Evolutionary conservation across 2,888 invertebrate genomes (phyloP).

Genomic region (Podotricha telesiphe): DNA sequence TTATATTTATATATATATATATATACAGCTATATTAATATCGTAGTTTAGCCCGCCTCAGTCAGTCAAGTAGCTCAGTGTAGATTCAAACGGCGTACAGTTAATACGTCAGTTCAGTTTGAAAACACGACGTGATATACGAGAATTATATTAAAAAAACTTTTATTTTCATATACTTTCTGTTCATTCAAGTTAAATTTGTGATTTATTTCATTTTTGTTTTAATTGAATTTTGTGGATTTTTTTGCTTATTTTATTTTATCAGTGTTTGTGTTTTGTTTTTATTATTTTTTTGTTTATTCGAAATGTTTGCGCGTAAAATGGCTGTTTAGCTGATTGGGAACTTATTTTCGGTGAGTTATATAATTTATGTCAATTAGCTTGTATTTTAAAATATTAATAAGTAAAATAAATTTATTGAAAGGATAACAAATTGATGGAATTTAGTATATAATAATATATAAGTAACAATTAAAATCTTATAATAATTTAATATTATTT

Average conservation of each 20-base stretch:
- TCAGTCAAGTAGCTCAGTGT: conserved; percentile 20
- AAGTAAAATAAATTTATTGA: not conserved
- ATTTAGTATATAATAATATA: no score
- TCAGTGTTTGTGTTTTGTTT: conserved; percentile 5
- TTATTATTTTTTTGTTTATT: not conserved
- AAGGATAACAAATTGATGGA: no score
- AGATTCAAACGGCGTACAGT: conserved; percentile 24
- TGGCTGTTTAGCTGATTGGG: conserved; percentile 2
- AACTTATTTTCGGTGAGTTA: conserved; percentile 14
- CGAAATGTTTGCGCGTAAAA: not conserved
- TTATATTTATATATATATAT: conserved; percentile 2
- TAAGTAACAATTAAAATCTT: no score
- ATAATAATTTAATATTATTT: no score
- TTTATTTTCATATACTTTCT: not conserved
- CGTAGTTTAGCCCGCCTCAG: not conserved
- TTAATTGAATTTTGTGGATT: conserved; percentile 12
- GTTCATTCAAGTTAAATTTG: not conserved
- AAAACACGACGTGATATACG: conserved; percentile 23
- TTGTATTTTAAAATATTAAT: no score
- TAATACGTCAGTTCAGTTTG: conserved; percentile 24
- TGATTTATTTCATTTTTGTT: not conserved
- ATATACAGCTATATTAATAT: not conserved
- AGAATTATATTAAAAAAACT: conserved; percentile 14
- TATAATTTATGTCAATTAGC: not conserved
- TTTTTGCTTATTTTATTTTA: conserved; percentile 1